Base-by-base conservation (phyloP, 2,113 vertebrate species). In the Nothobranchius furzeri region DNA sequence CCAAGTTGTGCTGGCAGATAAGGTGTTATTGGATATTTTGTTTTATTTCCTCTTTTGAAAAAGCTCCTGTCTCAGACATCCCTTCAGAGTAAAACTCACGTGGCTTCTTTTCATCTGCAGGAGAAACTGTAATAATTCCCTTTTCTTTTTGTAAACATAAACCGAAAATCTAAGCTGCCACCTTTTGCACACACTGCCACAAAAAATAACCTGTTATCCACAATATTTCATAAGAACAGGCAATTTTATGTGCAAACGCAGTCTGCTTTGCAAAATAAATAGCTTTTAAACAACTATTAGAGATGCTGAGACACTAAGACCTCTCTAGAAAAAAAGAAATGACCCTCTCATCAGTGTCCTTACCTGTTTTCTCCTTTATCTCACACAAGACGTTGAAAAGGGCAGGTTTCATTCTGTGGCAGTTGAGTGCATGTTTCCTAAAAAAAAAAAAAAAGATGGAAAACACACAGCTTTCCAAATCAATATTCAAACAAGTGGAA, bases 341-440 rank as follows among this genome's bases (percentile, higher is more conserved):
- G 42, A 40, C n/a, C 8, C 36, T 20, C 40, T 61, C 12, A 17
- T 14, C 30, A 30, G 12, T 40, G 30, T 10, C 64, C 89, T 60
- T 71, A 93, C 92, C 92, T 85, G 92, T 93, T 85, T 93, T 93
- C 75, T 93, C 92, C 58, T 93, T 93, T 63, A 93, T 93, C 89
- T 93, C 92, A 89, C 92, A 93, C 82, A 93, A 86, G 68, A 93
- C 92, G 50, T 93, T 93, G 90, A 93, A 93, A 74, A 93, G 92
- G 49, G 92, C 92, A 14, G 92, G 92, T 88, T 93, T 93, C 92
- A 93, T 93, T 88, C 92, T 88, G 89, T 93, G 92, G 88, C 91
- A 93, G 82, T 92, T 93, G 87, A 93, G 88, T 77, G 92, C 92
- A 86, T 93, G 92, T 90, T 93, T 93, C 90, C 92, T 92, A 79